Evolutionary conservation across 2,113 vertebrate species (phyloP).

Genomic region (Labeo rohita): DNA sequence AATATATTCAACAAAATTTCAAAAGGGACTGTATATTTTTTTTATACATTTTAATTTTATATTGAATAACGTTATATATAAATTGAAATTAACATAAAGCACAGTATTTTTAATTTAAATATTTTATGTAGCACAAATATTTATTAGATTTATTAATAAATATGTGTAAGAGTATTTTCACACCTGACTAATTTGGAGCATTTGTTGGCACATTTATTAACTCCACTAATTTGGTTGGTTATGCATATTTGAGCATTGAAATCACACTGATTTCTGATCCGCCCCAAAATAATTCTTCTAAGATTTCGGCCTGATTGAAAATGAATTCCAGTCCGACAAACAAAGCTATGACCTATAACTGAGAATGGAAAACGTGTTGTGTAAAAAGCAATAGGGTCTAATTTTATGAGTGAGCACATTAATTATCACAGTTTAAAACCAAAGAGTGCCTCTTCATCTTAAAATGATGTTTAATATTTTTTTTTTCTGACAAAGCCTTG

Average conservation of each 20-base stretch:
- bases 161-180: too few relatives aligned
- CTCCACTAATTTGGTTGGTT: neutral
- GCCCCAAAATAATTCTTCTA: neutral
- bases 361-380: neutral
- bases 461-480: neutral
- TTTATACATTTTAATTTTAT: too few relatives aligned
- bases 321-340: neutral
- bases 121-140: too few relatives aligned
- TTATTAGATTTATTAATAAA: too few relatives aligned
- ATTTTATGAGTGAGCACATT: neutral
- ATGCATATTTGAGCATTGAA: neutral
- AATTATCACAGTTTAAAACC: neutral
- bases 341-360: neutral
- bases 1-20: too few relatives aligned
- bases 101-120: too few relatives aligned
- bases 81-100: too few relatives aligned
- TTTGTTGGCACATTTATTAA: neutral
- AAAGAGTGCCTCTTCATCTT: neutral
- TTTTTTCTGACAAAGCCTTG: too few relatives aligned
- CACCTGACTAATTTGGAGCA: too few relatives aligned
- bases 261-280: neutral
- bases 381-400: neutral
- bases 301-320: neutral
- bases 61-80: too few relatives aligned
- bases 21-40: too few relatives aligned